phyloP scores from a whole-genome alignment of 2,113 vertebrate genomes.

The Macrotus californicus region DNA sequence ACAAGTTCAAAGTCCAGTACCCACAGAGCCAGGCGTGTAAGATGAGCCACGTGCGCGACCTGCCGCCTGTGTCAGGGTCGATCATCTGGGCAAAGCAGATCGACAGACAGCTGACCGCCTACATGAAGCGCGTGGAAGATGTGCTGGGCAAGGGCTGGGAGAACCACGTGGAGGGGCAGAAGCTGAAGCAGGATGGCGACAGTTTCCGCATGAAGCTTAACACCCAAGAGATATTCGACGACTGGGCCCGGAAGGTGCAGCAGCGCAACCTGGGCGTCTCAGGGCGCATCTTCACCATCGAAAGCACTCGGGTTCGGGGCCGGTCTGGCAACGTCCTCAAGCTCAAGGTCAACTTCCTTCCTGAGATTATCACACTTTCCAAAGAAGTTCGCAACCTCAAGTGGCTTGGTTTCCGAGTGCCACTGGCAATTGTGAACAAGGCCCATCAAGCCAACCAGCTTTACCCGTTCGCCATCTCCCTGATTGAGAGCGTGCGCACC shows the following conservation, averaged over 20 bases:
- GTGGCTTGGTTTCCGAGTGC: conserved; percentile 98
- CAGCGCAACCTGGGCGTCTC: conserved; percentile 98
- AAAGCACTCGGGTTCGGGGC: conserved; percentile 92
- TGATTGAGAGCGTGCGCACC: conserved; percentile 97
- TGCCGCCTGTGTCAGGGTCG: conserved; percentile 96
- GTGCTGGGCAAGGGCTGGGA: conserved; percentile 99
- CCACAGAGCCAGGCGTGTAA: conserved; percentile 98
- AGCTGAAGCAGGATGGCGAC: conserved; percentile 98
- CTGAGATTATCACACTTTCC: conserved; percentile 98
- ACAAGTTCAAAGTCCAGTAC: conserved; percentile 99
- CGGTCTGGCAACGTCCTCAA: conserved; percentile 93
- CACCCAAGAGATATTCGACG: conserved; percentile 98
- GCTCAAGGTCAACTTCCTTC: conserved; percentile 98
- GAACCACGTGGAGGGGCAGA: conserved; percentile 97
- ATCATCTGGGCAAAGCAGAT: conserved; percentile 99
- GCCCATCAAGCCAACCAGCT: conserved; percentile 99
- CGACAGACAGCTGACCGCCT: conserved; percentile 95
- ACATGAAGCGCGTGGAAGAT: conserved; percentile 99
- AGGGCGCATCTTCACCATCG: conserved; percentile 97
- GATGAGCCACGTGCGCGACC: conserved; percentile 97
- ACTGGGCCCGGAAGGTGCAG: conserved; percentile 98
- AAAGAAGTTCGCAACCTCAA: conserved; percentile 99
- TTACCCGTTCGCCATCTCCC: conserved; percentile 97
- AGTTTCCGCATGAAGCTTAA: conserved; percentile 99
- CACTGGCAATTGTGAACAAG: conserved; percentile 97